phyloP scores from a whole-genome alignment of 2,888 invertebrate genomes.

The Tinea semifulvella region DNA sequence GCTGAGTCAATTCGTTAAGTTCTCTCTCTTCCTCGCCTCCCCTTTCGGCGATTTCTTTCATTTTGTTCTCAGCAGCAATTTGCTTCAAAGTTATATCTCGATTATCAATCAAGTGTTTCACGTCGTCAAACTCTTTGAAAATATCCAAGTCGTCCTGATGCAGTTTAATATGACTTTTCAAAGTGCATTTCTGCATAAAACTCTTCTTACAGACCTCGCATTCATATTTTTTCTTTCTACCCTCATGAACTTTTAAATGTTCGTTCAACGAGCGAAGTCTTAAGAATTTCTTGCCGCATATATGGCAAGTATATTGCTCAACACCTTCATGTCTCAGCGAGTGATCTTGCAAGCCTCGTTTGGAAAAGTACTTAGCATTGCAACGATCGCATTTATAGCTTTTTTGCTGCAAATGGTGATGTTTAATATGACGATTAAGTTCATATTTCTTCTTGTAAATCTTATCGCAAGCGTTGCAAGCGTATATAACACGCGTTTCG shows the following conservation, averaged over 20 bases:
- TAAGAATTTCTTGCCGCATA: slow-evolving; percentile 46
- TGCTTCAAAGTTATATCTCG: slow-evolving; percentile 53
- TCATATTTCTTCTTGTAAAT: slow-evolving; percentile 55
- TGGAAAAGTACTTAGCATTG: slow-evolving; percentile 53
- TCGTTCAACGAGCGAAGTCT: slow-evolving; percentile 42
- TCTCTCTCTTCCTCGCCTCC: slow-evolving; percentile 26
- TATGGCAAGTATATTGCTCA: slow-evolving; percentile 39
- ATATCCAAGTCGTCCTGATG: slow-evolving; percentile 58
- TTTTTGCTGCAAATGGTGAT: slow-evolving; percentile 52
- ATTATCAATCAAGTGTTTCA: slow-evolving; percentile 54
- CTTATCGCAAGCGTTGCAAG: slow-evolving; percentile 56
- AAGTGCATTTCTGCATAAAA: slow-evolving; percentile 51
- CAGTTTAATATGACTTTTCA: slow-evolving; percentile 47
- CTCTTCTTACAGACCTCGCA: slow-evolving; percentile 53
- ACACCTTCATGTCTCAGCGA: slow-evolving; percentile 41
- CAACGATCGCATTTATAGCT: slow-evolving; percentile 51
- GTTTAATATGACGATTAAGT: slow-evolving; percentile 50
- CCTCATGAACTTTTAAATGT: slow-evolving; percentile 44
- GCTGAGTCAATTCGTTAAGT: not conserved
- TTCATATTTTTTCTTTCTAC: slow-evolving; percentile 41
- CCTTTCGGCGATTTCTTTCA: no score
- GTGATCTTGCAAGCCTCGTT: slow-evolving; percentile 48
- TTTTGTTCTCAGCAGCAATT: slow-evolving; percentile 49
- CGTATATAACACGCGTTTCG: slow-evolving; percentile 39
- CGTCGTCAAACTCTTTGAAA: slow-evolving; percentile 59